Base-by-base conservation (phyloP, 1,140 invertebrate genomes). In the Macrosteles quadrilineatus region DNA sequence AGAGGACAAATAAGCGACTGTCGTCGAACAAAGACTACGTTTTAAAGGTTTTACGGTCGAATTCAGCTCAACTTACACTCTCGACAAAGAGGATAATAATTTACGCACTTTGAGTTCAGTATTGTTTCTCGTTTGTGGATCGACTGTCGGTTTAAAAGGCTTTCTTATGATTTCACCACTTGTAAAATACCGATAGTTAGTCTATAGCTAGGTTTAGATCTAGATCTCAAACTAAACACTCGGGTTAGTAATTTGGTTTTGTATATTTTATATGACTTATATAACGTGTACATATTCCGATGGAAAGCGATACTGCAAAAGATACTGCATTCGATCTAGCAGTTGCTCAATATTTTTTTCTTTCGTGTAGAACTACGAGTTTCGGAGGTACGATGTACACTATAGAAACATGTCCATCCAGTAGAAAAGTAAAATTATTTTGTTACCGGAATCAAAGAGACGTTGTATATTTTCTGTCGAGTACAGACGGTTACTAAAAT, bases 1-100 rank as follows among this genome's bases (percentile, higher is more conserved):
- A 81, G 90, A 91, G 78, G 91, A 91, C 78, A 90, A 91, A 83
- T 91, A 89, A 43, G 55, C 67, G n/a, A n/a, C n/a, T n/a, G n/a
- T n/a, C n/a, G n/a, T n/a, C n/a, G n/a, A n/a, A n/a, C n/a, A n/a
- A n/a, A n/a, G n/a, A n/a, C n/a, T n/a, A n/a, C n/a, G n/a, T n/a
- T n/a, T n/a, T n/a, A n/a, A n/a, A n/a, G n/a, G n/a, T n/a, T n/a
- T n/a, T 32, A 31, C 1, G 32, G 14, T 1, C 14, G 14, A 23
- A 55, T 11, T 27, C 50, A 55, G 50, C 19, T 23, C 50, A 63
- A 63, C 25, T 25, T 25, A 23, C 23, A 63, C 25, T n/a, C 59
- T 36, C 4, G n/a, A n/a, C n/a, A 4, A 36, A 36, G 32, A 36
- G 32, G 4, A 36, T 36, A 4, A 36, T 36, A 6, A 6, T 6